A percentile compares a stretch with the other conserved stretches of the same genome.
Evolutionary conservation across 2,113 vertebrate genomes (phyloP).

Genomic region (Macquaria australasica): DNA sequence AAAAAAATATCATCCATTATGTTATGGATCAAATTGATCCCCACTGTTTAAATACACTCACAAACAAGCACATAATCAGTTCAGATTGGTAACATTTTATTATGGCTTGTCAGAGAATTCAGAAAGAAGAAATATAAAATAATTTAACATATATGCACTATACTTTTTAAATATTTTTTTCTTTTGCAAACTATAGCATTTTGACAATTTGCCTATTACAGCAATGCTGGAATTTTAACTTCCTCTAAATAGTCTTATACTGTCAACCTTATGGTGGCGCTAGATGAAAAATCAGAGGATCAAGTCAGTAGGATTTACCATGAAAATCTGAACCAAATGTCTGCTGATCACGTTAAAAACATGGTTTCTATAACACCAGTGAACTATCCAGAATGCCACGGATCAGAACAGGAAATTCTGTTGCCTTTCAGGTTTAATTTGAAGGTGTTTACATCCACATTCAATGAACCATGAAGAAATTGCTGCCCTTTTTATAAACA

Average conservation of each 20-base stretch:
- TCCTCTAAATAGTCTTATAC: not conserved
- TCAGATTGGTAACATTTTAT: not conserved
- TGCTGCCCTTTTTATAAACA: slow-evolving; percentile 15
- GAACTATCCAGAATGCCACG: not conserved
- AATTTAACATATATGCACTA: not conserved
- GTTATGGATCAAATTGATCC: not conserved
- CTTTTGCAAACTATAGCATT: not conserved
- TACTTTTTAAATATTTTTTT: no score
- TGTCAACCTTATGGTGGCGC: no score
- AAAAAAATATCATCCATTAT: not conserved
- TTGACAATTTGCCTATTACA: not conserved
- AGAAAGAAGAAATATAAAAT: not conserved
- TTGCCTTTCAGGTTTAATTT: slow-evolving; percentile 37
- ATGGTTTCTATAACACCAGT: not conserved
- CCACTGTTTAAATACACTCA: not conserved
- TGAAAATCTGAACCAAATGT: no score
- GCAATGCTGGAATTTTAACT: not conserved
- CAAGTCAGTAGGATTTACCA: no score
- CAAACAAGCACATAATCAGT: not conserved
- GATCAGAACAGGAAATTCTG: slow-evolving; percentile 23
- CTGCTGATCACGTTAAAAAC: not conserved
- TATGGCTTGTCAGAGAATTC: not conserved
- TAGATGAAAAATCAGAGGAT: no score
- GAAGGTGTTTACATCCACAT: slow-evolving; percentile 39
- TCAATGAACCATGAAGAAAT: slow-evolving; percentile 24